Percentiles rank a stretch among this genome's conserved stretches.
phyloP scores from a whole-genome alignment of 1,140 invertebrate species.

The Antheraea mylitta region DNA sequence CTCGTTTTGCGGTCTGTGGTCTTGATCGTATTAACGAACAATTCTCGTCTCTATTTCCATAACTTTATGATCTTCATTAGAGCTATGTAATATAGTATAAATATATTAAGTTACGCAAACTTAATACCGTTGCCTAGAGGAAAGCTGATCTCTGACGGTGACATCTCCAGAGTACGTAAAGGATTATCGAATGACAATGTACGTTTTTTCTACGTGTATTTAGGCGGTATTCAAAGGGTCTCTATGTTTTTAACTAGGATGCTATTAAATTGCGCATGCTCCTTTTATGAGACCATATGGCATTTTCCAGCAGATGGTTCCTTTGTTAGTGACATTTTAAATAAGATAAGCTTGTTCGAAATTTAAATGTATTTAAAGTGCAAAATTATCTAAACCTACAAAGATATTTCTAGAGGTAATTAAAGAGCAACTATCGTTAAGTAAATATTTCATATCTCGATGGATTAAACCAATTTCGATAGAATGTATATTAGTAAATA shows the following conservation, averaged over 20 bases:
- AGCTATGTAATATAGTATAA: conserved; percentile 10
- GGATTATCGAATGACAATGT: conserved; percentile 77
- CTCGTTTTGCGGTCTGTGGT: conserved; percentile 73
- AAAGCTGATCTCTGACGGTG: conserved; percentile 73
- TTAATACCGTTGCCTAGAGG: conserved; percentile 68
- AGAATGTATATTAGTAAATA: no score
- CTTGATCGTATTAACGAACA: conserved; percentile 28
- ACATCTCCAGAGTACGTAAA: conserved; percentile 74
- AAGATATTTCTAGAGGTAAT: no score
- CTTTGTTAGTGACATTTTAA: conserved; percentile 54
- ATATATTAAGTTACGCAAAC: conserved; percentile 74
- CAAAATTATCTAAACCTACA: no score
- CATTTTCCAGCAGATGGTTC: conserved; percentile 70
- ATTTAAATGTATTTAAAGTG: not conserved
- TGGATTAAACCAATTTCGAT: no score
- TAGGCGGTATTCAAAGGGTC: conserved; percentile 57
- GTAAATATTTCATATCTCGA: no score
- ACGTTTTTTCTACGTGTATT: conserved; percentile 60
- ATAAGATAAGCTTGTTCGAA: conserved; percentile 26
- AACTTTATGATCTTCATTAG: conserved; percentile 29
- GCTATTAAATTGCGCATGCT: conserved; percentile 76
- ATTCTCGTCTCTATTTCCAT: conserved; percentile 43
- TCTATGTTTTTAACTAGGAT: conserved; percentile 62
- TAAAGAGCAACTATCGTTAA: no score
- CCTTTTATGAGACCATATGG: conserved; percentile 72